Base-by-base conservation (phyloP, 2,888 invertebrate genomes). In the Synergus laeviventris region DNA sequence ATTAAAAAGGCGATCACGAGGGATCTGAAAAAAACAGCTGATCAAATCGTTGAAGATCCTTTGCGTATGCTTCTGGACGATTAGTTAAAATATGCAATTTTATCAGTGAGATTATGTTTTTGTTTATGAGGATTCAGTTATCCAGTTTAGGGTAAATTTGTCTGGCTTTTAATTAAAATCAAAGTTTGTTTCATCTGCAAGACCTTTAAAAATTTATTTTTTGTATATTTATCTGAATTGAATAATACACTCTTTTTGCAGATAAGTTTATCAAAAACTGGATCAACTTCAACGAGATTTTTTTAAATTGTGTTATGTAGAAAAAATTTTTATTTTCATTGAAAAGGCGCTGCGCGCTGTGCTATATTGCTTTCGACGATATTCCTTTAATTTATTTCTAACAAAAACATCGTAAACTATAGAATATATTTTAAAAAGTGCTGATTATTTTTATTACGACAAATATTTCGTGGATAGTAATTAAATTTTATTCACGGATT, bases 31-130 rank as follows among this genome's bases (percentile, higher is more conserved):
- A 90, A 89, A 83, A 90, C 89, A 31, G 89, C 88, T 21, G 87
- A 90, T 73, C 87, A 87, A 61, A 91, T 91, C 9, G 85, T 84
- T 16, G 87, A 89, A 73, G 90, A 91, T 84, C 91, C 91, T n/a
- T 79, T 91, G 62, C 90, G 89, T 77, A 81, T 88, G 82, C 78
- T 90, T 42, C 86, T 85, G 73, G 87, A 90, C 24, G 89, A 90
- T 74, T 89, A 83, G 82, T 74, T 8, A 60, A 60, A 54, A 74
- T 62, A 56, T 36, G 18, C 16, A 39, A 59, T 39, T 49, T 77
- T 56, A 36, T 31, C 61, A 64, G 73, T 60, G 36, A 49, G 70
- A 61, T 59, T 31, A 70, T 18, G 0, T 21, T 14, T 38, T 38
- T 11, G 2, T 21, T 21, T 56, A 18, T 56, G 56, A 21, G 9